phyloP scores from a whole-genome alignment of 2,888 invertebrate genomes.

The Synergus umbraculus region DNA sequence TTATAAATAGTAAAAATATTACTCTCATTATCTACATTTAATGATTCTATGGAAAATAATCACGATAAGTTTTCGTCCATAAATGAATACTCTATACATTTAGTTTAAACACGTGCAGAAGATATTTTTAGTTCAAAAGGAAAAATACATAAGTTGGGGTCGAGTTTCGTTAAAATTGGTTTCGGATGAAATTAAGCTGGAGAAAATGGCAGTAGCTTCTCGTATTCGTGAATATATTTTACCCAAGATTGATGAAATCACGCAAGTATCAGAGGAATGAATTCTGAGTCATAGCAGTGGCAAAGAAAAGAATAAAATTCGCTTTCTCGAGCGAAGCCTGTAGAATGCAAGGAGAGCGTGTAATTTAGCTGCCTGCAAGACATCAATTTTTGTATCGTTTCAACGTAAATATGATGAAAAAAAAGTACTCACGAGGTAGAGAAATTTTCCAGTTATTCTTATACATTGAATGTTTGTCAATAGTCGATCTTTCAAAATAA shows the following conservation, averaged over 20 bases:
- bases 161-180: conserved; percentile 15
- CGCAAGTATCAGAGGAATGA: conserved; percentile 25
- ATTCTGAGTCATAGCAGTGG: conserved; percentile 33
- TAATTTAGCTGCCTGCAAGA: conserved; percentile 32
- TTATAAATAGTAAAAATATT: neutral
- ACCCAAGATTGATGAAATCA: conserved; percentile 31
- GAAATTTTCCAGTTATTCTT: conserved; percentile 11
- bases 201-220: conserved; percentile 18
- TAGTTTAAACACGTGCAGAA: neutral
- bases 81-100: neutral
- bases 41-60: neutral
- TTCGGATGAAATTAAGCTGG: conserved; percentile 13
- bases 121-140: conserved; percentile 21
- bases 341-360: conserved; percentile 37
- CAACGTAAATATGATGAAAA: neutral
- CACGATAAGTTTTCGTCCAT: neutral
- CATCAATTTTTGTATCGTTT: conserved; percentile 34
- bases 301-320: conserved; percentile 36
- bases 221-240: conserved; percentile 22
- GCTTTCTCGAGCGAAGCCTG: conserved; percentile 25
- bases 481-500: neutral
- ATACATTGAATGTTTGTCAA: neutral
- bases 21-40: neutral
- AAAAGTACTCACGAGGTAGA: neutral
- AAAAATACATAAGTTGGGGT: neutral